These are phyloP conservation scores for Periparus ater DNA, from an alignment of 2,797 vertebrate species.

Conservation along the genomic window DNA sequence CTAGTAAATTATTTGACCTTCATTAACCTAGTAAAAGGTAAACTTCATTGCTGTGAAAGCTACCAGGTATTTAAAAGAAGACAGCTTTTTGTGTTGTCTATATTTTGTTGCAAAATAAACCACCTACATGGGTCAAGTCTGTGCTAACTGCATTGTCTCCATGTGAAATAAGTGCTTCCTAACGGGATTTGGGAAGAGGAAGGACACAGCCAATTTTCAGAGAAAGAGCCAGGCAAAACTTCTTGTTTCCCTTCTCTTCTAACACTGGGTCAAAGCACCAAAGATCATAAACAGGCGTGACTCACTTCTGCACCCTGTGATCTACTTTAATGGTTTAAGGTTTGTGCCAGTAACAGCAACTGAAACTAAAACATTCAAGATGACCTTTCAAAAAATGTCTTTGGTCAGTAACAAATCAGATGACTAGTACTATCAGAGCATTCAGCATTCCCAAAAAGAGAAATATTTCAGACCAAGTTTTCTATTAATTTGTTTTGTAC, in stretches of 20 bases:
- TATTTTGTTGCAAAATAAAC: background rate
- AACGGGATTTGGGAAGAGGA: background rate
- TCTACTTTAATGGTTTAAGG: background rate
- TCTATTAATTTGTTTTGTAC: background rate
- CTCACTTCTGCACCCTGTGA: background rate
- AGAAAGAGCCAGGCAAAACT: background rate
- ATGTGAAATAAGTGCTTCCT: background rate
- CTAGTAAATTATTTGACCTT: background rate
- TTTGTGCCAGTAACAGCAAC: background rate
- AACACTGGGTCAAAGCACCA: background rate
- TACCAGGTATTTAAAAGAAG: background rate
- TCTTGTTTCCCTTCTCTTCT: background rate
- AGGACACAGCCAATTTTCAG: background rate
- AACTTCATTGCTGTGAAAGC: background rate
- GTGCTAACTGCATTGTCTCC: background rate
- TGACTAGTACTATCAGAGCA: background rate
- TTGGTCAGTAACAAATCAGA: slow-evolving; percentile 2
- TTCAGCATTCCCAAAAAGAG: background rate
- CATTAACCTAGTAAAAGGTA: background rate
- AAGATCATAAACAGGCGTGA: background rate
- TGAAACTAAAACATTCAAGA: slow-evolving; percentile 4
- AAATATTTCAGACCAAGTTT: background rate
- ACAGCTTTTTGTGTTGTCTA: background rate
- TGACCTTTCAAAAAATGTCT: slow-evolving; percentile 1
- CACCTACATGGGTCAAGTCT: background rate